Percentiles rank a stretch among this genome's conserved stretches.
Evolutionary conservation across 2,888 invertebrate species (phyloP).

Genomic region (Unio delphinus): DNA sequence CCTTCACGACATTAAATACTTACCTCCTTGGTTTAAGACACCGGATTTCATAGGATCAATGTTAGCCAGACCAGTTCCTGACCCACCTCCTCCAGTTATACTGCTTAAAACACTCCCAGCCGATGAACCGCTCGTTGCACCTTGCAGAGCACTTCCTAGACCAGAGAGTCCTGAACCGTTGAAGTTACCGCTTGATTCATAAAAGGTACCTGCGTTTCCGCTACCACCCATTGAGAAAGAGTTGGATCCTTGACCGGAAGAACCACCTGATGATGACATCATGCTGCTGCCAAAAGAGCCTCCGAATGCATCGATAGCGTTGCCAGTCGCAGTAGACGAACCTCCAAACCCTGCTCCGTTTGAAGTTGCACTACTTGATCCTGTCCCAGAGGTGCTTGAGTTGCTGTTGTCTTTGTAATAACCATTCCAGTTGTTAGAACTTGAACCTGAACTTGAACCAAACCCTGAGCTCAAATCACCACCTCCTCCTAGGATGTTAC

Average conservation of each 20-base stretch:
- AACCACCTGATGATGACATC: too few species aligned
- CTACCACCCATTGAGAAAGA: conserved; percentile 1
- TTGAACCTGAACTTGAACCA: conserved; percentile 3
- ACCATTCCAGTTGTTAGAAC: conserved; percentile 11
- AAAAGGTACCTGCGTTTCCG: neutral
- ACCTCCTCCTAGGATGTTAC: neutral
- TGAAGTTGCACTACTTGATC: neutral
- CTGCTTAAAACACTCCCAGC: conserved; percentile 6
- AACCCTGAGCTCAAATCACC: conserved; percentile 3
- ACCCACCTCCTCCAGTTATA: conserved; percentile 4
- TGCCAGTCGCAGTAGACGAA: neutral
- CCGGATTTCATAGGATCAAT: conserved; percentile 27
- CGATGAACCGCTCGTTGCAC: neutral
- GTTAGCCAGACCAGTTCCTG: conserved; percentile 12
- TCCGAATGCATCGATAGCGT: neutral
- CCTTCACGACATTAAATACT: neutral
- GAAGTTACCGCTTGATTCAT: neutral
- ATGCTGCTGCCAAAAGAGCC: neutral
- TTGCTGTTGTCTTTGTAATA: conserved; percentile 14
- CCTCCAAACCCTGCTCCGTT: too few species aligned
- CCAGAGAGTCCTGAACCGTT: neutral
- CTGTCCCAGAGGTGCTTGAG: conserved; percentile 10
- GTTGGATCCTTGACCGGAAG: neutral
- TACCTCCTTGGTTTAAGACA: conserved; percentile 22
- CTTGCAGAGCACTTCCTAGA: neutral